A percentile compares a stretch with the other conserved stretches of the same genome.
Conservation (phyloP, 2,888 invertebrate species). For the Lasioglossum vierecki region DNA sequence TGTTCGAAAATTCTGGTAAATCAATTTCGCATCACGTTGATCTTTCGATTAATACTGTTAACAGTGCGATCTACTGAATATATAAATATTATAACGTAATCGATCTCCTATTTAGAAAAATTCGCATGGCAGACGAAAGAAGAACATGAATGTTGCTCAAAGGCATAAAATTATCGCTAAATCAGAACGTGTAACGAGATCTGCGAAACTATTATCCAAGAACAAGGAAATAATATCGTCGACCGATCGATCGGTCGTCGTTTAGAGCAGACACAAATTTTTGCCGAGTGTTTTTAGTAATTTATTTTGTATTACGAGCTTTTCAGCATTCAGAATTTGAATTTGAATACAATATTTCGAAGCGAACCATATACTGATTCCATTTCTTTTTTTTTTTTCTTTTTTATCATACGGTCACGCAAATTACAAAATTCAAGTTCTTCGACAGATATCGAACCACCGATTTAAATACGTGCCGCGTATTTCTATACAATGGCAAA, state of each 20-base stretch:
- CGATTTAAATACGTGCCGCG: neutral
- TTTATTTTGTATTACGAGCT: neutral
- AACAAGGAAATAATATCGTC: constrained; percentile 16
- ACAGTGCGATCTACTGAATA: neutral
- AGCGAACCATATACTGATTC: neutral
- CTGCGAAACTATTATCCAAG: constrained; percentile 35
- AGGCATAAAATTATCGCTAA: constrained; percentile 33
- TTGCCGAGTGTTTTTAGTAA: constrained; percentile 10
- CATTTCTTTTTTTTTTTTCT: neutral
- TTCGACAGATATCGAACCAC: neutral
- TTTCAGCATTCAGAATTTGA: neutral
- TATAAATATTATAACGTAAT: neutral
- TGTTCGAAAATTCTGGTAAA: constrained; percentile 67
- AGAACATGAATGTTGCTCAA: constrained; percentile 19
- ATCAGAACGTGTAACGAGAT: constrained; percentile 45
- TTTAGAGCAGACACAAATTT: constrained; percentile 23
- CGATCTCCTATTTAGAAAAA: constrained; percentile 17
- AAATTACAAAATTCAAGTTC: neutral
- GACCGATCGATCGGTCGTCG: constrained; percentile 32
- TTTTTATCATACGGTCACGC: neutral
- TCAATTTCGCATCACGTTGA: neutral
- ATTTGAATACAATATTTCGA: neutral
- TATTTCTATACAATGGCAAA: neutral
- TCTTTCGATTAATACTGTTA: neutral
- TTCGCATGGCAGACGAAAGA: constrained; percentile 22